Base-by-base conservation (phyloP, 2,113 vertebrate species). In the Psittacula cyanocephala region DNA sequence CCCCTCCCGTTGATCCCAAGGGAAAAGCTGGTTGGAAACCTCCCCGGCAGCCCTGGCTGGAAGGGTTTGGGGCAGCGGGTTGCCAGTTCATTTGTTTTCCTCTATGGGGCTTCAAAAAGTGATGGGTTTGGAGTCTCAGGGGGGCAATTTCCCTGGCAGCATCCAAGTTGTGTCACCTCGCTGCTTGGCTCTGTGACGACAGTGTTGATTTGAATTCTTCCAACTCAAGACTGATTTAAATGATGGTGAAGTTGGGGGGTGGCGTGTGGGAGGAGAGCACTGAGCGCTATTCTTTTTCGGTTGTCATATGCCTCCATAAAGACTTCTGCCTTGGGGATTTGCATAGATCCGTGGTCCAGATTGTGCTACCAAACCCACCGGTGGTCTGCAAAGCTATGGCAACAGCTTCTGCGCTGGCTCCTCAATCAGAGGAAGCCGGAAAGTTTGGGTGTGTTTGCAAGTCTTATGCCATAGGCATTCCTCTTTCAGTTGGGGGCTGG, bases 221-320 rank as follows among this genome's bases (percentile, higher is more conserved):
- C 95, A 96, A 95, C 95, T 95, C 81, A 91, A 94, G 87, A 74
- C 93, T 95, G 95, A 95, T 96, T 96, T 96, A 94, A 94, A 94
- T 93, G 95, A 86, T 94, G 91, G 93, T 94, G 93, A 91, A 92
- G 94, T 86, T 96, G 93, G 96, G 95, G 95, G 96, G 93, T 89
- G 96, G 95, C 68, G 55, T 88, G 95, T 96, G 95, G 96, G 95
- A 95, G 96, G 94, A 95, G 94, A 94, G 95, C 96, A 91, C 96
- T 82, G 91, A 96, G 91, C 75, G 46, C 96, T 96, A 91, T 95
- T 95, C 95, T 97, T 93, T 97, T 93, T 96, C 35, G 82, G 82
- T 96, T 94, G 90, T 96, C 96, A 96, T 95, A 94, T 96, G 96
- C 92, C 91, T 96, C 93, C 81, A 94, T 92, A 91, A 97, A 97